phyloP scores from a whole-genome alignment of 2,888 invertebrate genomes.

The Crematogaster levior region DNA sequence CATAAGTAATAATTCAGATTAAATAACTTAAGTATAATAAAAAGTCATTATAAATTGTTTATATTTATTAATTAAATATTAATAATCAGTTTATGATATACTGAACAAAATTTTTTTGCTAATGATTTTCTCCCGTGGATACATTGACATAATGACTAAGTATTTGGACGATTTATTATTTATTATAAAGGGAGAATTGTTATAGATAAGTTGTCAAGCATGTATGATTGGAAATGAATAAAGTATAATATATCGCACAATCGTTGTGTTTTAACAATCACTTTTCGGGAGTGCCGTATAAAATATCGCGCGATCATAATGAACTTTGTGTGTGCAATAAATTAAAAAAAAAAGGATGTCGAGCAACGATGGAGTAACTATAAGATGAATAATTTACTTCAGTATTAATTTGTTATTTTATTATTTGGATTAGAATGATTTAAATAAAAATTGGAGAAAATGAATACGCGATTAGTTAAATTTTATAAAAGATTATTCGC shows the following conservation, averaged over 20 bases:
- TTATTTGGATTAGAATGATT: not conserved
- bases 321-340: slow-evolving; percentile 1
- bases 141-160: not conserved
- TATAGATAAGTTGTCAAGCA: not conserved
- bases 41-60: not conserved
- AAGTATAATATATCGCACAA: no score
- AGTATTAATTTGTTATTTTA: not conserved
- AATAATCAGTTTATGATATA: not conserved
- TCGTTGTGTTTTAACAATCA: not conserved
- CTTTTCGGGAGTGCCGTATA: not conserved
- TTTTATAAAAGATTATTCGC: not conserved
- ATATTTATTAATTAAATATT: not conserved
- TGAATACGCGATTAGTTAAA: not conserved
- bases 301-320: not conserved
- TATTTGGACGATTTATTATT: not conserved
- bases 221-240: not conserved
- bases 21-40: not conserved
- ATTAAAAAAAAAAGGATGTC: not conserved
- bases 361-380: not conserved
- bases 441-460: not conserved
- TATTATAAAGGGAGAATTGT: not conserved
- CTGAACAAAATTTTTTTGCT: not conserved
- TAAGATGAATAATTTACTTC: not conserved
- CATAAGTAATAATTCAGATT: not conserved
- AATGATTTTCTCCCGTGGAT: not conserved